phyloP scores from a whole-genome alignment of 1,140 invertebrate species.

The Pseudomyrmex flavicornis region DNA sequence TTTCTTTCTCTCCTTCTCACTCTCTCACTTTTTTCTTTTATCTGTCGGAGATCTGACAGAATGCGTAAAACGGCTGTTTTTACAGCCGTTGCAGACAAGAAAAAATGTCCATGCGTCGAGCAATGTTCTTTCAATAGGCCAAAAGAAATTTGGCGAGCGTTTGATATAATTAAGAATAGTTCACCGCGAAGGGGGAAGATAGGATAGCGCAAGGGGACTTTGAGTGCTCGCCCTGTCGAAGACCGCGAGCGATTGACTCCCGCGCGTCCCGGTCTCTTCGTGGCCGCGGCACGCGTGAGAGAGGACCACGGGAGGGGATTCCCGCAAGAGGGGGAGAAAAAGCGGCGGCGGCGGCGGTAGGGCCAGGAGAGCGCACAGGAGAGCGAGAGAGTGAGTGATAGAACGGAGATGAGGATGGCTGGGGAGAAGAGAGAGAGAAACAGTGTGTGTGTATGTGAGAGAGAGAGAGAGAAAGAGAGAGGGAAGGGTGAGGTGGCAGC shows the following conservation, averaged over 20 bases:
- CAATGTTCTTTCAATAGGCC: background rate
- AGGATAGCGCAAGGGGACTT: constrained; percentile 53
- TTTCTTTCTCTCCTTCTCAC: too few species aligned
- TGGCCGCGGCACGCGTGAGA: constrained; percentile 81
- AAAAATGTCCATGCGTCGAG: background rate
- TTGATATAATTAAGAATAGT: background rate
- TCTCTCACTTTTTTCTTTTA: too few species aligned
- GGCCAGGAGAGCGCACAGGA: constrained; percentile 65
- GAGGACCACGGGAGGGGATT: constrained; percentile 69
- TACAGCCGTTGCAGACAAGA: too few species aligned
- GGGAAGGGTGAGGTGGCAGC: constrained; percentile 60
- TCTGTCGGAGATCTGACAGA: too few species aligned
- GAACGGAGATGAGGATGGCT: background rate
- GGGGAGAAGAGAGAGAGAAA: constrained; percentile 63
- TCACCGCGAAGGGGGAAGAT: constrained; percentile 32
- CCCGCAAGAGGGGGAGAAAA: constrained; percentile 61
- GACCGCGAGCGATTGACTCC: constrained; percentile 84
- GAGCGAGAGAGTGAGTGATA: constrained; percentile 54
- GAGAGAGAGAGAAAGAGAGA: constrained; percentile 64
- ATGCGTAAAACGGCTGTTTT: too few species aligned
- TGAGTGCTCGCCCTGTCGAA: constrained; percentile 77
- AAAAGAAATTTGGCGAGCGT: constrained; percentile 3
- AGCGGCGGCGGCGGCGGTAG: constrained; percentile 48
- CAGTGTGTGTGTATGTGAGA: background rate
- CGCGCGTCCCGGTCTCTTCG: constrained; percentile 77